phyloP scores from a whole-genome alignment of 2,888 invertebrate genomes.

The Neocrepidodera transversa region DNA sequence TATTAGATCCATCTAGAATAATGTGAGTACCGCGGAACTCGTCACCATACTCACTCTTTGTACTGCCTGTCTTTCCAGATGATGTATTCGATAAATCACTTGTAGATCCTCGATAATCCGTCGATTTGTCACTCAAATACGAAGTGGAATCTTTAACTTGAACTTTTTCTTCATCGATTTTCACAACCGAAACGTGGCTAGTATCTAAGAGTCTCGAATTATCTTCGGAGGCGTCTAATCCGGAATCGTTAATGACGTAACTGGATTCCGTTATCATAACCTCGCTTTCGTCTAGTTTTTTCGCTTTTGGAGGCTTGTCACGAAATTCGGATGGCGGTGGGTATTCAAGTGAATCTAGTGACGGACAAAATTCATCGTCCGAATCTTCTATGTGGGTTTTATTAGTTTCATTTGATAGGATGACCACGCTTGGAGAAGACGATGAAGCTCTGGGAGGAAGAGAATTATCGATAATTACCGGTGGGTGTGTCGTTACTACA shows the following conservation, averaged over 20 bases:
- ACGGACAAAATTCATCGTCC: constrained; percentile 76
- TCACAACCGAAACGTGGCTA: constrained; percentile 91
- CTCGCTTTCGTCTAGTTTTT: constrained; percentile 85
- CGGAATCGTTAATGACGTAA: constrained; percentile 71
- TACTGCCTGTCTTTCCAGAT: constrained; percentile 53
- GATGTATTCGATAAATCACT: constrained; percentile 59
- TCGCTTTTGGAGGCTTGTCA: constrained; percentile 56
- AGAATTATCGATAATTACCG: constrained; percentile 73
- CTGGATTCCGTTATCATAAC: constrained; percentile 80
- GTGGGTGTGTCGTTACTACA: constrained; percentile 85
- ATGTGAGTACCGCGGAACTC: constrained; percentile 61
- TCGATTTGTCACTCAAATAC: constrained; percentile 52
- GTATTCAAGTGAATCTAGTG: constrained; percentile 77
- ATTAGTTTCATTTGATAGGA: constrained; percentile 79
- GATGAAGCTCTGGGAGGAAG: constrained; percentile 61
- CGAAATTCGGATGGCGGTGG: constrained; percentile 60
- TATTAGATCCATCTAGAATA: constrained; percentile 60
- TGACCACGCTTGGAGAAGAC: constrained; percentile 68
- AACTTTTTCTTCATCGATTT: constrained; percentile 81
- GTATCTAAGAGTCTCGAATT: constrained; percentile 68
- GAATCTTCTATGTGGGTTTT: constrained; percentile 75
- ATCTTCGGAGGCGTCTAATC: constrained; percentile 65
- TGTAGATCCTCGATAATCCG: constrained; percentile 54
- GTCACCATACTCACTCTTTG: constrained; percentile 58
- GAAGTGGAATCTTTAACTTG: constrained; percentile 74